Evolutionary conservation across 2,797 vertebrate genomes (phyloP), one percentile per base, ranked within the genome.

Genomic region (Epinephelus malabaricus): DNA sequence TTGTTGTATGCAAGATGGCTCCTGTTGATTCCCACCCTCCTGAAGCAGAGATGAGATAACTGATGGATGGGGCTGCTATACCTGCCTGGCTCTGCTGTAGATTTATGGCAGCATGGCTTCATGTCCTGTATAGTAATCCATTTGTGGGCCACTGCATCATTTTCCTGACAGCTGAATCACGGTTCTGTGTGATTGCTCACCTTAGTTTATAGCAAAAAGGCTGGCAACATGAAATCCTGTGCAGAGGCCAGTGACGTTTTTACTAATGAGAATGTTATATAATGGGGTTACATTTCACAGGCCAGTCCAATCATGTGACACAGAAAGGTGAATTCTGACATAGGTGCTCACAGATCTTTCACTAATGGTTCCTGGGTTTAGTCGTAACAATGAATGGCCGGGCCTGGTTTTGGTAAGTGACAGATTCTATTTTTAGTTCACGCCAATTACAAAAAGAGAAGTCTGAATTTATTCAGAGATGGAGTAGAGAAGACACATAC

Each of bases 41-140:
- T 64, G 73, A n/a, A 38, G 80, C 55, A 56, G 50, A 73, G 81
- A 84, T 74, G 50, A 73, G 81, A 84, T 74, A 55, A 46, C 82
- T 91, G 91, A 90, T 89, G 77, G 83, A 92, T 88, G 85, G 61
- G 56, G 67, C 72, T 34, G 73, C 70, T 56, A 34, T 34, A 85
- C 74, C 78, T 60, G 72, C 72, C 64, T 67, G 62, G 78, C 82
- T 68, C 51, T 67, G n/a, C 60, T 63, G 47, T 7, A 79, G 86
- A 91, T 92, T 91, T 80, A 91, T 88, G 40, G 68, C 82, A 17
- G 81, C 76, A 47, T 2, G 63, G 77, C 81, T 88, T 85, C 81
- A 81, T 83, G 84, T 86, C 76, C 82, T 76, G 79, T 88, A 80
- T 50, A 87, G 84, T 84, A 88, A 90, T 90, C 89, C 89, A 87